Evolutionary conservation across 2,113 vertebrate genomes (phyloP).

Genomic region (Capra hircus): DNA sequence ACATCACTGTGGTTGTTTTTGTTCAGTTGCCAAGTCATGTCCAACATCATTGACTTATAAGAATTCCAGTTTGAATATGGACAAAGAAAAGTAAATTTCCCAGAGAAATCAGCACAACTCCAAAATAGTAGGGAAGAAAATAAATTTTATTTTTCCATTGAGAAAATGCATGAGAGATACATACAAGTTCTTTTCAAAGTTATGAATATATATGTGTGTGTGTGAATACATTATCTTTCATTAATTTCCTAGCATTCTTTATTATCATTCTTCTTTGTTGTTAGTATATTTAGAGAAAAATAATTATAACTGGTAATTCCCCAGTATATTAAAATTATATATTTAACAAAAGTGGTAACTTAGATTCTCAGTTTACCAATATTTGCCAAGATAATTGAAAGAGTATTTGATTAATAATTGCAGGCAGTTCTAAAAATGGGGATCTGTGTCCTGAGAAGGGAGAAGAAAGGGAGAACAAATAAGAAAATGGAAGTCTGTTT

Average conservation of each 20-base stretch:
- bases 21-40: not conserved
- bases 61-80: not conserved
- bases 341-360: not conserved
- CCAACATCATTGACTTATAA: not conserved
- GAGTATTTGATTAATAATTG: not conserved
- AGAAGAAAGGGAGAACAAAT: not conserved
- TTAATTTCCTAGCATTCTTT: not conserved
- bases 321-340: not conserved
- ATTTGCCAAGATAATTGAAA: not conserved
- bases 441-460: not conserved
- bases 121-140: not conserved
- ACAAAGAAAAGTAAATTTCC: not conserved
- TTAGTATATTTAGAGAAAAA: not conserved
- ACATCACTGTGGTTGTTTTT: not conserved
- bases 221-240: not conserved
- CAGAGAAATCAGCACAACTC: not conserved
- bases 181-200: not conserved
- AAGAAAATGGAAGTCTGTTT: not conserved
- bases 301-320: not conserved
- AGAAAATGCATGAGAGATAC: not conserved
- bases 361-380: not conserved
- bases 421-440: not conserved
- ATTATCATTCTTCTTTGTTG: not conserved
- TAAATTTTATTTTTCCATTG: not conserved
- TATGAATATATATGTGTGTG: rapidly evolving